These are phyloP conservation scores for Malachius bipustulatus DNA, from an alignment of 2,888 invertebrate genomes.

Conservation along the genomic window DNA sequence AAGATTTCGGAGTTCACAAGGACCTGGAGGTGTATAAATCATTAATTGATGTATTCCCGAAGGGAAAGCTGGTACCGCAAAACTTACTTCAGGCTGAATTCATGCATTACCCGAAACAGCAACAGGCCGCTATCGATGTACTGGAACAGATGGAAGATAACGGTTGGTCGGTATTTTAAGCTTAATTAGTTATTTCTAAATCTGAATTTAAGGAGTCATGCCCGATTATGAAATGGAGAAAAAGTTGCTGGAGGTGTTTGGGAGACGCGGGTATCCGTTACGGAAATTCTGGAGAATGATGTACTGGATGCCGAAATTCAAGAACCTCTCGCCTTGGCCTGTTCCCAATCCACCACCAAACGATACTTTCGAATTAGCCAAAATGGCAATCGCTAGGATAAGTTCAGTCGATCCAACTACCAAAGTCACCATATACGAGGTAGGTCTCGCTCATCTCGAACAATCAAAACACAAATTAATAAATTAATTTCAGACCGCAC, in stretches of 20 bases:
- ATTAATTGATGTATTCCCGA: slow-evolving; percentile 74
- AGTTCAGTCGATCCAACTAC: slow-evolving; percentile 67
- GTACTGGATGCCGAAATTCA: slow-evolving; percentile 93
- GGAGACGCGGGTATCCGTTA: slow-evolving; percentile 57
- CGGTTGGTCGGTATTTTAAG: slow-evolving; percentile 48
- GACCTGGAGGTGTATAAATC: slow-evolving; percentile 80
- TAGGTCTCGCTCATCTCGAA: no score
- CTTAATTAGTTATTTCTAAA: slow-evolving; percentile 8
- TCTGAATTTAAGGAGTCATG: slow-evolving; percentile 49
- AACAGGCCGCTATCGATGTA: slow-evolving; percentile 82
- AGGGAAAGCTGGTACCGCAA: slow-evolving; percentile 73
- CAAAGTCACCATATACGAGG: slow-evolving; percentile 51
- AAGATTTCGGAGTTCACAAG: slow-evolving; percentile 77
- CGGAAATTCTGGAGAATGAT: slow-evolving; percentile 70
- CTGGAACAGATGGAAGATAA: slow-evolving; percentile 92
- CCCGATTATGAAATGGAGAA: slow-evolving; percentile 83
- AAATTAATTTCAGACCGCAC: slow-evolving; percentile 39
- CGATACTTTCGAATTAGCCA: slow-evolving; percentile 66
- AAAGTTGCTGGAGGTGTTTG: slow-evolving; percentile 75
- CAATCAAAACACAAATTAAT: background rate
- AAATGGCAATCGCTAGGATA: slow-evolving; percentile 72
- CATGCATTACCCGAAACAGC: slow-evolving; percentile 91
- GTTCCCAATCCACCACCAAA: slow-evolving; percentile 66
- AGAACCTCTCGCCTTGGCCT: slow-evolving; percentile 77
- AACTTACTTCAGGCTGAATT: slow-evolving; percentile 81